A percentile compares a stretch with the other conserved stretches of the same genome.
Evolutionary conservation across 64 coral and sea anemone genomes (phyloP).

Genomic region (Dendrophyllia cribrosa): DNA sequence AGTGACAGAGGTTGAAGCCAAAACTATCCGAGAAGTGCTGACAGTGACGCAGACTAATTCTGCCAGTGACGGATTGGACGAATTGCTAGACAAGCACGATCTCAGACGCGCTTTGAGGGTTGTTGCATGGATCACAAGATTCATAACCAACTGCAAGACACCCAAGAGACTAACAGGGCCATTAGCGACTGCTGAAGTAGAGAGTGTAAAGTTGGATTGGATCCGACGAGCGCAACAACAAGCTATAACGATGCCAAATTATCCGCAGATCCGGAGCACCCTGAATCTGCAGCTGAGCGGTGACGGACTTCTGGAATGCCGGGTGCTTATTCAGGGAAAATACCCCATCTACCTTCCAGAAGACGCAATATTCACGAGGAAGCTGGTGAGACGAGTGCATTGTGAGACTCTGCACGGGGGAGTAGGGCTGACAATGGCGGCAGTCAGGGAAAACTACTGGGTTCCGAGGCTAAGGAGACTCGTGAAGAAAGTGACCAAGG

Average conservation of each 20-base stretch:
- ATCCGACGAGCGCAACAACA: not conserved
- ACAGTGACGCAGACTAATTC: not conserved
- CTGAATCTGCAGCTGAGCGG: not conserved
- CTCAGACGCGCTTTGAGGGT: not conserved
- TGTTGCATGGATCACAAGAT: not conserved
- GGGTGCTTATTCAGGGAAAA: not conserved
- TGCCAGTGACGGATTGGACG: not conserved
- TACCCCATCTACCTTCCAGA: constrained; percentile 1
- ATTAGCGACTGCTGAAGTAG: not conserved
- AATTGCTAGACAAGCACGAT: too few species aligned
- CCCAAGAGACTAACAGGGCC: not conserved
- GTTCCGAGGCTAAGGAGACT: too few species aligned
- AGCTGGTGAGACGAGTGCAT: not conserved
- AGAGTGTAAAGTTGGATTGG: not conserved
- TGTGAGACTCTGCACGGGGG: not conserved
- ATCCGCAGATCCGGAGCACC: not conserved
- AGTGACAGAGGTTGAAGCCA: not conserved
- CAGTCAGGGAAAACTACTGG: not conserved
- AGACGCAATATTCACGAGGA: not conserved
- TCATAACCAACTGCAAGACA: not conserved
- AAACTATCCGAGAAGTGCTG: not conserved
- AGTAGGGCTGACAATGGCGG: not conserved
- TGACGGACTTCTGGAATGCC: not conserved
- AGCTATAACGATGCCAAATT: not conserved
- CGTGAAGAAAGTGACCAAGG: too few species aligned